Conservation (phyloP, 2,888 invertebrate genomes). For the Selenia dentaria region DNA sequence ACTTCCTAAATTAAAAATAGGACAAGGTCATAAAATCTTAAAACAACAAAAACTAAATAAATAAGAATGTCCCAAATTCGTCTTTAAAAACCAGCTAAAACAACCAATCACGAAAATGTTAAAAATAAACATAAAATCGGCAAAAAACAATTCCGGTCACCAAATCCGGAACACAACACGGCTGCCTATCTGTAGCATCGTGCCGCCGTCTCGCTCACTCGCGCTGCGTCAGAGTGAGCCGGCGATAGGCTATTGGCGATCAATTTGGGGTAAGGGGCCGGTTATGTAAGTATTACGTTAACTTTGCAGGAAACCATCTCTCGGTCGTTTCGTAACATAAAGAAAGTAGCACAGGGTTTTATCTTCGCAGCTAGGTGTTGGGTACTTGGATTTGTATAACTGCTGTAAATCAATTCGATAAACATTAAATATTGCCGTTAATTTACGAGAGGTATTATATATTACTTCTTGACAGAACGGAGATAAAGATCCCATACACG, state of each 20-base stretch:
- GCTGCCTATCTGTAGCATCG: slow-evolving; percentile 14
- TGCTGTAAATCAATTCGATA: not conserved
- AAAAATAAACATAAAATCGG: slow-evolving; percentile 1
- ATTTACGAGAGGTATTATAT: too few relatives aligned
- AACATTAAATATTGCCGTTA: too few relatives aligned
- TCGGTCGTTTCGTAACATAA: slow-evolving; percentile 29
- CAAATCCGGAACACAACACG: slow-evolving; percentile 12
- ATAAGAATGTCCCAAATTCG: too few relatives aligned
- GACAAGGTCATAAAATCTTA: too few relatives aligned
- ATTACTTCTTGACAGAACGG: too few relatives aligned
- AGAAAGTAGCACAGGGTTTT: slow-evolving; percentile 34
- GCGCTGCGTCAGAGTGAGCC: slow-evolving; percentile 18
- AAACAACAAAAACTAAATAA: too few relatives aligned
- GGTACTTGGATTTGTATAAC: not conserved
- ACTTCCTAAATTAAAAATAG: too few relatives aligned
- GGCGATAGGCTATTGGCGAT: slow-evolving; percentile 20
- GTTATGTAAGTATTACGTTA: slow-evolving; percentile 35
- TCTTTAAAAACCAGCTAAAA: too few relatives aligned
- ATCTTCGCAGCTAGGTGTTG: slow-evolving; percentile 6
- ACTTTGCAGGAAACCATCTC: slow-evolving; percentile 32
- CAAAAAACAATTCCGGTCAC: slow-evolving; percentile 12
- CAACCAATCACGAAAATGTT: not conserved
- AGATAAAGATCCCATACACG: too few relatives aligned
- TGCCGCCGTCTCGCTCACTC: slow-evolving; percentile 1
- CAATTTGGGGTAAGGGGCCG: slow-evolving; percentile 34